These are phyloP conservation scores for Chesias legatella DNA, from an alignment of 2,888 invertebrate species.

Conservation along the genomic window DNA sequence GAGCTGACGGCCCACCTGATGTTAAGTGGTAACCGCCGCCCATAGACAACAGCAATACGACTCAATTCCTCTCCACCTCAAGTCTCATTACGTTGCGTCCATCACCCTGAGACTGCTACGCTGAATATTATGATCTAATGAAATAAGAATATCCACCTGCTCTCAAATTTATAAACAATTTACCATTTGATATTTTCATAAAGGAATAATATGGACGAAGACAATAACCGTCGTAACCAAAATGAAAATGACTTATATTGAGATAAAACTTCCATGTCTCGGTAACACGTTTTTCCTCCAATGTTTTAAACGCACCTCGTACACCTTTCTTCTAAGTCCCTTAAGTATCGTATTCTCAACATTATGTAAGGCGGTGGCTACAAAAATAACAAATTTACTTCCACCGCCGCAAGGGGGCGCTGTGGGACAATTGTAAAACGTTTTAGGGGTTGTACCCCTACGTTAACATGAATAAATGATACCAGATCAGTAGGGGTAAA, in stretches of 20 bases:
- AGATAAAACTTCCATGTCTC: conserved; percentile 6
- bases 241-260: conserved; percentile 15
- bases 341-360: conserved; percentile 16
- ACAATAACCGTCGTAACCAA: too few species aligned
- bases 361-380: conserved; percentile 13
- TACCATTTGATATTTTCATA: too few species aligned
- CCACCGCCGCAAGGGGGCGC: conserved; percentile 14
- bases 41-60: too few species aligned
- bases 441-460: conserved; percentile 23
- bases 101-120: too few species aligned
- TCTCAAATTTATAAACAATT: too few species aligned
- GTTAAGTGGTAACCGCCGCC: too few species aligned
- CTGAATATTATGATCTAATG: too few species aligned
- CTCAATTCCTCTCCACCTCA: too few species aligned
- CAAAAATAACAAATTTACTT: conserved; percentile 29
- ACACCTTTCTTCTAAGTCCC: conserved; percentile 12
- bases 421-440: conserved; percentile 27
- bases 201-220: too few species aligned
- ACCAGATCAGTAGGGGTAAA: conserved; percentile 21
- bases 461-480: conserved; percentile 29
- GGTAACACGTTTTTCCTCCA: conserved; percentile 20
- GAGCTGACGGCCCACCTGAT: too few species aligned
- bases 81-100: too few species aligned
- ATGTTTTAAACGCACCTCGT: conserved; percentile 12
- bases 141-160: too few species aligned